Evolutionary conservation across 2,113 vertebrate genomes (phyloP), one percentile per base, ranked within the genome.

Genomic region (Sisor rabdophorus): DNA sequence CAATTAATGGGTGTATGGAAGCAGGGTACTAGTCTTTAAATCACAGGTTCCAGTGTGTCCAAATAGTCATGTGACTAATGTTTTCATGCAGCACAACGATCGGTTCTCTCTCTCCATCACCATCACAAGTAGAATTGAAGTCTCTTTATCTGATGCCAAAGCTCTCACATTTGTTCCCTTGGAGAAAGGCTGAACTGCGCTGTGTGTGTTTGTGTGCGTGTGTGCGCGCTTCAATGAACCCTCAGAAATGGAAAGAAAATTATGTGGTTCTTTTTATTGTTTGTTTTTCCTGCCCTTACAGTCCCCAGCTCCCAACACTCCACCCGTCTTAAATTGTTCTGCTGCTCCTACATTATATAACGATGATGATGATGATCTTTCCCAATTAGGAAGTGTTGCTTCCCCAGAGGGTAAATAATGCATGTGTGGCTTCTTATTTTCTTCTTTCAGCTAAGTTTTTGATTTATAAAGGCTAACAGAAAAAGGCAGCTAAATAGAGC

Each of bases 301-400:
- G 64, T 67, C 44, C 36, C 36, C 32, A n/a, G 36, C 20, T 64
- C 36, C 22, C 54, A 24, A 58, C 22, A 79, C 73, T 70, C 75
- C 32, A 59, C 56, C 36, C 56, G 28, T 32, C 56, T 26, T 24
- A n/a, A 71, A 84, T 81, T 80, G 79, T 60, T 86, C 74, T 80
- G 76, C 26, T 80, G 84, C 17, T 77, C 86, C 83, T 80, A 79
- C 80, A 59, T 75, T 82, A 56, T 80, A 82, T 90, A 88, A 90
- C 87, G 80, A 86, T 84, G 84, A 84, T 84, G 86, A 32, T 65
- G n/a, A 48, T 64, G 16, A 89, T 87, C 86, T 81, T 87, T 88
- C 84, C 88, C 86, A 86, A 86, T 89, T 87, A 86, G 74, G 80
- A 87, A 85, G 85, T 85, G 88, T 88, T 69, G 52, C 76, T 58